Base-by-base conservation (phyloP, 2,113 vertebrate species). In the Psammodynastes pulverulentus region DNA sequence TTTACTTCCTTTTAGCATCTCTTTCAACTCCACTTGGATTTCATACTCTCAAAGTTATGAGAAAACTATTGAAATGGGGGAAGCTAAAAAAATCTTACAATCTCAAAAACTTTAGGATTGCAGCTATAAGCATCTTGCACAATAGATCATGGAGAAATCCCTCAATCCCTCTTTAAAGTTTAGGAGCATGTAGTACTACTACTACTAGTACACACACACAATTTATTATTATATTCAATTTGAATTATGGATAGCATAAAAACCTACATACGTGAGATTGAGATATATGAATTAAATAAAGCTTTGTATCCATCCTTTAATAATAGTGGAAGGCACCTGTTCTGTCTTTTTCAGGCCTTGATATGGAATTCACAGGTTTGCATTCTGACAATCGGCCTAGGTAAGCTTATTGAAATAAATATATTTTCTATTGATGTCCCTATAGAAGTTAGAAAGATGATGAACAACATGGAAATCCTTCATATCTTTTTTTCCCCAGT, bases 331-430 rank as follows among this genome's bases (percentile, higher is more conserved):
- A 39, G 0, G 0, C 0, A 0, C 2, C 13, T 9, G 1, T 87
- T 9, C 0, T 9, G 9, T 45, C 0, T 26, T 45, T 2, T 1
- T 29, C 93, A 98, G 98, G 97, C 86, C 89, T 98, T 49, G 98
- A 98, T 87, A 96, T 94, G 88, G 98, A 98, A 86, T 97, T 98
- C 46, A 98, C 97, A 0, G 98, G 98, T 84, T 95, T 98, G 15
- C 86, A 97, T 67, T 97, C 43, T 19, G 92, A 84, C 26, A 91
- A 93, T 8, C 62, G 96, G 86, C 96, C 95, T 95, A 98, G 98
- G 98, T 98, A 97, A 96, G 89, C 84, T 45, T 21, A 2, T 49
- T 43, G n/a, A 49, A 51, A 5, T 45, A 39, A 13, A 49, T 34
- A 62, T 24, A 12, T 48, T 91, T 51, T 67, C 79, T 52, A 23